Evolutionary conservation across 2,797 vertebrate species (phyloP), one percentile per base, ranked within the genome.

Genomic region (Salmo trutta): DNA sequence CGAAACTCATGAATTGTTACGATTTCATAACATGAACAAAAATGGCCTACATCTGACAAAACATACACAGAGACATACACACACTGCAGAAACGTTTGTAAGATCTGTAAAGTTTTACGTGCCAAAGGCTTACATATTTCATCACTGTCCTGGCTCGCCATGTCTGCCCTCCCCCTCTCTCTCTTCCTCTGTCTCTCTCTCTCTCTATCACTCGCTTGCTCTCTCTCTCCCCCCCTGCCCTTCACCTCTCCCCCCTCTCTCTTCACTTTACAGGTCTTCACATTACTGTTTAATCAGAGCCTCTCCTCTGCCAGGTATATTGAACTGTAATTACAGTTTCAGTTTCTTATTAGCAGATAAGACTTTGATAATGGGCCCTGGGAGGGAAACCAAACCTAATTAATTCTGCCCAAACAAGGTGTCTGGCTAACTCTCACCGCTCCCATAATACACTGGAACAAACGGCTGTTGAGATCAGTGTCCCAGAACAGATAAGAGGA

Each of bases 291-390:
- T 83, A 84, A 86, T 86, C 82, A 83, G 79, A 77, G 77, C 75
- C 27, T 54, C 77, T 66, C 75, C 73, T 70, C 78, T 85, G 81
- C 81, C 77, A 82, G 85, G 83, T 87, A 84, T 84, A 86, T 85
- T 88, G 77, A 90, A 88, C 88, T 90, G 85, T 91, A 93, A 93
- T 94, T 91, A 92, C 86, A 86, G 87, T 82, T 85, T 88, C 78
- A 85, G 80, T 88, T 88, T 89, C 86, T 86, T 91, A 92, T 92
- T 91, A 93, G 86, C 82, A 88, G 87, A 91, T 92, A 88, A 88
- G 82, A 87, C 88, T 90, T 86, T 80, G 84, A 88, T 90, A 87
- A 90, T 87, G 82, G 82, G 71, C 80, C 91, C 86, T 88, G 2
- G 27, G 90, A 89, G 88, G 90, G 75, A 53, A 81, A 87, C 88